These are phyloP conservation scores for Archocentrus centrarchus DNA, from an alignment of 2,113 vertebrate genomes.

Conservation along the genomic window DNA sequence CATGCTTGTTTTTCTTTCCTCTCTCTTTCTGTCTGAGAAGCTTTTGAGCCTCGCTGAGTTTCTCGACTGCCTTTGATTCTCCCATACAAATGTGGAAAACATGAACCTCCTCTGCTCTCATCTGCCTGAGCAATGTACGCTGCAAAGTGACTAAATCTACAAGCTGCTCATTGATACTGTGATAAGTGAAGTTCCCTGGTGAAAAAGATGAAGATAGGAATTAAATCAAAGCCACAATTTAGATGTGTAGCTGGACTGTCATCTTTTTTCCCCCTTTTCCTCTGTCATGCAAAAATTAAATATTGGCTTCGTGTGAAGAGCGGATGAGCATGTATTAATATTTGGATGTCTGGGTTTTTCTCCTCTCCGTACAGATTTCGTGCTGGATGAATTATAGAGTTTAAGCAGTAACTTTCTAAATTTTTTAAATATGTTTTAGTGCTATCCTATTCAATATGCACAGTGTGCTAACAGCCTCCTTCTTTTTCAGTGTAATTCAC, in stretches of 20 bases:
- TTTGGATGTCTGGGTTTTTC: not conserved
- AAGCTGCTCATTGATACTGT: slow-evolving; percentile 23
- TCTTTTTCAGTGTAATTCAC: not conserved
- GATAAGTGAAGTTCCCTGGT: slow-evolving; percentile 43
- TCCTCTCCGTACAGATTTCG: not conserved
- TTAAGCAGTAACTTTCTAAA: not conserved
- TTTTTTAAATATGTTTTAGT: not conserved
- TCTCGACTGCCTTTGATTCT: slow-evolving; percentile 66
- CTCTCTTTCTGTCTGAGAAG: slow-evolving; percentile 25
- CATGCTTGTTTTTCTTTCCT: slow-evolving; percentile 42
- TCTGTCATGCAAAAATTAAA: slow-evolving; percentile 28
- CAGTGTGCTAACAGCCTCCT: not conserved
- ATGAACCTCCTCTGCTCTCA: slow-evolving; percentile 44
- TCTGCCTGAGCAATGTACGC: slow-evolving; percentile 12
- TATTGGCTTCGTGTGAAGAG: not conserved
- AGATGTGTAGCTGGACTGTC: not conserved
- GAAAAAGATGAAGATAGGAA: slow-evolving; percentile 29
- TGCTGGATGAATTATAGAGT: not conserved
- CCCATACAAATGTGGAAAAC: slow-evolving; percentile 41
- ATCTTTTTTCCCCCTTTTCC: not conserved
- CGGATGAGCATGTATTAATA: not conserved
- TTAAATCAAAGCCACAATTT: slow-evolving; percentile 43
- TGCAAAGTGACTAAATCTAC: slow-evolving; percentile 29
- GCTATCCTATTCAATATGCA: not conserved
- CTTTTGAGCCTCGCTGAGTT: slow-evolving; percentile 47